Percentiles rank a stretch among this genome's conserved stretches.
phyloP scores from a whole-genome alignment of 2,113 vertebrate species.

The Equus przewalskii region DNA sequence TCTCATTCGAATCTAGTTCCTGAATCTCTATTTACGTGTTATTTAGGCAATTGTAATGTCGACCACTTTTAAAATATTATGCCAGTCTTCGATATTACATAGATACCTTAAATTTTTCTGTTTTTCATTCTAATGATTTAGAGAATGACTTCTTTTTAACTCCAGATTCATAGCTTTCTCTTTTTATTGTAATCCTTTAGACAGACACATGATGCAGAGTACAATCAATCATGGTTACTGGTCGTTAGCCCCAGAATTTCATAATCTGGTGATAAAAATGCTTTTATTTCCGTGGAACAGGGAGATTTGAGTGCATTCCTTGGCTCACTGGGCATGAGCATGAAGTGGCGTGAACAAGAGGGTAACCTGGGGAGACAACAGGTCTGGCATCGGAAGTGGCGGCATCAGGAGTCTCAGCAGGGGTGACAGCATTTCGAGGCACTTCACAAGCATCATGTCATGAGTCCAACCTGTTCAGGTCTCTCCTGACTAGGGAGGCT shows the following conservation, averaged over 20 bases:
- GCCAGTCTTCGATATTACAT: not conserved
- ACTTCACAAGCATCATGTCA: not conserved
- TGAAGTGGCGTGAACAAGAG: constrained; percentile 43
- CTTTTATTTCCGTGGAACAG: constrained; percentile 71
- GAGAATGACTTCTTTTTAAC: not conserved
- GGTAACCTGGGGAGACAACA: not conserved
- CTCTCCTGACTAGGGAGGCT: not conserved
- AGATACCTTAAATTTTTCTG: not conserved
- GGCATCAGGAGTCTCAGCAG: constrained; percentile 78
- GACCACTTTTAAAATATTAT: not conserved
- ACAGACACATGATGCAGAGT: constrained; percentile 35
- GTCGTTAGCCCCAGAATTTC: constrained; percentile 33
- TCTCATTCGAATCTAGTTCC: not conserved
- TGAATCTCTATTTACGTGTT: not conserved
- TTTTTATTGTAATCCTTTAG: not conserved
- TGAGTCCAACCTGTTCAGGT: constrained; percentile 62
- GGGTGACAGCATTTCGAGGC: constrained; percentile 27
- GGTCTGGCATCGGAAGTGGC: constrained; percentile 47
- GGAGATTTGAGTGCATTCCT: not conserved
- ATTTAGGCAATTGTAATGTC: not conserved
- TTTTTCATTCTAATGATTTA: not conserved
- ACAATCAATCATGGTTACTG: constrained; percentile 66
- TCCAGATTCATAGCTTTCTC: not conserved
- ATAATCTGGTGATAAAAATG: constrained; percentile 64
- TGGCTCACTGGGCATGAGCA: not conserved